Percentiles rank a stretch among this genome's conserved stretches.
phyloP scores from a whole-genome alignment of 2,797 vertebrate species.

The Sitta carolinensis region DNA sequence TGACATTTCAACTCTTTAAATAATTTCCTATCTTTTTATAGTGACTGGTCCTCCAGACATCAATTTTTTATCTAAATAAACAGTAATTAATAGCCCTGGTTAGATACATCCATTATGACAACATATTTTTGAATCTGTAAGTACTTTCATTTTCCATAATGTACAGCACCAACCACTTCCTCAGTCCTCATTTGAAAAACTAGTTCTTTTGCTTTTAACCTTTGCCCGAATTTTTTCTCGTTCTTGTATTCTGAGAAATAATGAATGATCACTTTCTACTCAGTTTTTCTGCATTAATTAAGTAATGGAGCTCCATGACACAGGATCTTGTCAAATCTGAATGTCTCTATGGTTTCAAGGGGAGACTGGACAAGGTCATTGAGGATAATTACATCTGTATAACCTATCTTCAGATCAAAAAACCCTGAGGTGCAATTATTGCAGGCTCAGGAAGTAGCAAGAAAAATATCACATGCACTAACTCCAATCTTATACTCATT shows the following conservation, averaged over 20 bases:
- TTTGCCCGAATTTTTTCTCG: neutral
- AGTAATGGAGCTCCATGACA: constrained; percentile 1
- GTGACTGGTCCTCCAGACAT: neutral
- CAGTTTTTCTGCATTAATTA: constrained; percentile 18
- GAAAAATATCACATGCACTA: neutral
- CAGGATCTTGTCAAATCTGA: neutral
- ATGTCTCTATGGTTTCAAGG: neutral
- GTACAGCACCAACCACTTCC: neutral
- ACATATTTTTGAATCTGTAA: neutral
- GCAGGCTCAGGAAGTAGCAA: neutral
- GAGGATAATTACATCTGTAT: constrained; percentile 47
- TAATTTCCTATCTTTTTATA: neutral
- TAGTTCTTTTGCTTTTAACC: neutral
- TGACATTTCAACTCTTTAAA: neutral
- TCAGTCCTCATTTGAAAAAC: neutral
- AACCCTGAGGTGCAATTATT: constrained; percentile 29
- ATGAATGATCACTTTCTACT: neutral
- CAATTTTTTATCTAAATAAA: neutral
- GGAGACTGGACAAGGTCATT: constrained; percentile 22
- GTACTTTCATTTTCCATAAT: neutral
- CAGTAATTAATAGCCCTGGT: neutral
- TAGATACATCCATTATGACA: neutral
- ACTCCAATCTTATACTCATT: constrained; percentile 13
- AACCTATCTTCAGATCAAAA: constrained; percentile 5
- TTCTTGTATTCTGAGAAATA: constrained; percentile 6